Percentiles rank a stretch among this genome's conserved stretches.
Evolutionary conservation across 2,888 invertebrate species (phyloP).

Genomic region (Euplagia quadripunctaria): DNA sequence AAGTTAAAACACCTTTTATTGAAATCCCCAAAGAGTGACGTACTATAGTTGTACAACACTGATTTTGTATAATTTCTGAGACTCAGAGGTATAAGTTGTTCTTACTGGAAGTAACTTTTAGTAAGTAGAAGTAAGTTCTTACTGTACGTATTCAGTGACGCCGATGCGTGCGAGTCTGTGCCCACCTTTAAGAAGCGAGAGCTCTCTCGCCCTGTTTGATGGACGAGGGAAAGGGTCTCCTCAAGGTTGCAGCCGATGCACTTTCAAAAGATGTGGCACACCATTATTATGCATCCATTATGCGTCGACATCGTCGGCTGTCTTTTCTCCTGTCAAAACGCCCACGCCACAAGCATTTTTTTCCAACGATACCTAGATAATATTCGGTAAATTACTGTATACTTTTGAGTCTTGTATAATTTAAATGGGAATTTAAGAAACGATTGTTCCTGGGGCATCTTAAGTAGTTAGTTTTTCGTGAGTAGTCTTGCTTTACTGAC

Average conservation of each 20-base stretch:
- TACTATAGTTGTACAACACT: too few species aligned
- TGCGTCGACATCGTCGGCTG: slow-evolving; percentile 66
- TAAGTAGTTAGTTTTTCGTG: background rate
- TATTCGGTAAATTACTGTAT: slow-evolving; percentile 49
- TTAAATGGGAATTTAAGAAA: slow-evolving; percentile 28
- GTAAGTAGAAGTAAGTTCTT: too few species aligned
- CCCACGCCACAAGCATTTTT: slow-evolving; percentile 65
- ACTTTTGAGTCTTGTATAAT: slow-evolving; percentile 42
- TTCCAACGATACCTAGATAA: slow-evolving; percentile 53
- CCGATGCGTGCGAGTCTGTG: slow-evolving; percentile 1
- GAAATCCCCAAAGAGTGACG: too few species aligned
- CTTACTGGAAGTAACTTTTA: too few species aligned
- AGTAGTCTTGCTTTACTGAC: background rate
- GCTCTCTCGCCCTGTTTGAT: slow-evolving; percentile 72
- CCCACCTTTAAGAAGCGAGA: slow-evolving; percentile 69
- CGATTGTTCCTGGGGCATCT: slow-evolving; percentile 10
- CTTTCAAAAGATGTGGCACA: slow-evolving; percentile 83
- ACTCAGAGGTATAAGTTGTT: too few species aligned
- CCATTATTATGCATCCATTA: slow-evolving; percentile 81
- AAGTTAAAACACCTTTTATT: too few species aligned
- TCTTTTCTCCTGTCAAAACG: slow-evolving; percentile 72
- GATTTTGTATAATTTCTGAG: too few species aligned
- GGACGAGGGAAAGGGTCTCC: slow-evolving; percentile 84
- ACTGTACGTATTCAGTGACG: background rate
- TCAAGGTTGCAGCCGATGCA: slow-evolving; percentile 83